Conservation (phyloP, 2,113 vertebrate genomes). For the Todiramphus saurophagus region DNA sequence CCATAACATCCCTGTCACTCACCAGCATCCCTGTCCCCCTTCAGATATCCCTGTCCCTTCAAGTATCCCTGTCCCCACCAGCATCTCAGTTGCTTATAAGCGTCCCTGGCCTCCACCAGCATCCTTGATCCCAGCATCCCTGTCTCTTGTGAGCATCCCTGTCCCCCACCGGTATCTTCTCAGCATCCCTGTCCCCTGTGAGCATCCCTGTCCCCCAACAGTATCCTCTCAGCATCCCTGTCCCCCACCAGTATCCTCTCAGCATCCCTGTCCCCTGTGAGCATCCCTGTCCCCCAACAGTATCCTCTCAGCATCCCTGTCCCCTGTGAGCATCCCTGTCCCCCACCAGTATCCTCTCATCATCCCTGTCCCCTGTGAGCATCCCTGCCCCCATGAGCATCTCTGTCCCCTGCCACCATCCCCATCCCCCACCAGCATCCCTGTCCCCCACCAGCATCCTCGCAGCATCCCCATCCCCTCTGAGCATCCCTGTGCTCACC, state of each 20-base stretch:
- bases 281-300: not conserved
- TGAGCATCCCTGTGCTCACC: not conserved
- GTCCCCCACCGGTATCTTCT: too few species aligned
- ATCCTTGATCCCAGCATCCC: not conserved
- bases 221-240: not conserved
- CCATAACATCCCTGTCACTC: accelerated
- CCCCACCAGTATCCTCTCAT: too few species aligned
- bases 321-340: too few species aligned
- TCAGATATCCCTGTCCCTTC: too few species aligned
- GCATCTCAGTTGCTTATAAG: too few species aligned
- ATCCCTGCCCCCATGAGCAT: too few species aligned
- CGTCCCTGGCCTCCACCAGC: accelerated
- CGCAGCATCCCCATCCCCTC: conserved; percentile 39
- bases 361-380: too few species aligned
- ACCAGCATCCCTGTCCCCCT: not conserved
- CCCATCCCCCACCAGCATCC: accelerated
- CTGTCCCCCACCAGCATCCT: not conserved
- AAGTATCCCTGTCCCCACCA: not conserved
- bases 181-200: too few species aligned
- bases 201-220: too few species aligned
- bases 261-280: not conserved
- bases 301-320: not conserved
- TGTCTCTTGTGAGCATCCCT: not conserved
- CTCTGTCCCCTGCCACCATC: not conserved
- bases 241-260: too few species aligned